Evolutionary conservation across 2,888 invertebrate genomes (phyloP).

Genomic region (Miltochrista miniata): DNA sequence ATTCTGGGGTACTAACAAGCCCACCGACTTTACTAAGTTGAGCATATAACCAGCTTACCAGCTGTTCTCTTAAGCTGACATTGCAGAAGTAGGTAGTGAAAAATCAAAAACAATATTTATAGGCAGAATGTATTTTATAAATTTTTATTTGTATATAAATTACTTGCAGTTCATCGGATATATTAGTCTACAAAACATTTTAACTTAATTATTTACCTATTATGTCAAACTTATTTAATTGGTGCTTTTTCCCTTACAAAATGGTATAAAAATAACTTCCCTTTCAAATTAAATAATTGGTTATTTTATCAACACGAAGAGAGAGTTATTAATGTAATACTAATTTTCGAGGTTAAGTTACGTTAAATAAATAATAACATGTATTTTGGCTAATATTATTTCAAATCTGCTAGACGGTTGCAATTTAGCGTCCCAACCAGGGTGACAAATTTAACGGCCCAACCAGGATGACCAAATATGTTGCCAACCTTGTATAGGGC

Average conservation of each 20-base stretch:
- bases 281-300: conserved; percentile 43
- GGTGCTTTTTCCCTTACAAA: conserved; percentile 63
- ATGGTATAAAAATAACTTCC: conserved; percentile 65
- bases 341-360: conserved; percentile 40
- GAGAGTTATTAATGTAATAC: conserved; percentile 33
- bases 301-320: conserved; percentile 28
- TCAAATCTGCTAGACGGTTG: too few species aligned
- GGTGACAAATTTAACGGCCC: too few species aligned
- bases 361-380: conserved; percentile 15
- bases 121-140: conserved; percentile 79
- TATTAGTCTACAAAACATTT: conserved; percentile 66
- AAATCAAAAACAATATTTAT: conserved; percentile 52
- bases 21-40: too few species aligned
- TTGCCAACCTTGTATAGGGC: too few species aligned
- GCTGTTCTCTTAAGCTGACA: too few species aligned
- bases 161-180: conserved; percentile 77
- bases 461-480: too few species aligned
- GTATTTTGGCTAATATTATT: conserved; percentile 21
- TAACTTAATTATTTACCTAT: conserved; percentile 61
- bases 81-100: neutral
- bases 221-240: conserved; percentile 77
- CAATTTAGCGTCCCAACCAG: too few species aligned
- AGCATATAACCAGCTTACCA: too few species aligned
- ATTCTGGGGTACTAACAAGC: too few species aligned
- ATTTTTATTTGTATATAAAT: conserved; percentile 70